phyloP scores from a whole-genome alignment of 2,888 invertebrate genomes.

The Psococerastis gibbosa region DNA sequence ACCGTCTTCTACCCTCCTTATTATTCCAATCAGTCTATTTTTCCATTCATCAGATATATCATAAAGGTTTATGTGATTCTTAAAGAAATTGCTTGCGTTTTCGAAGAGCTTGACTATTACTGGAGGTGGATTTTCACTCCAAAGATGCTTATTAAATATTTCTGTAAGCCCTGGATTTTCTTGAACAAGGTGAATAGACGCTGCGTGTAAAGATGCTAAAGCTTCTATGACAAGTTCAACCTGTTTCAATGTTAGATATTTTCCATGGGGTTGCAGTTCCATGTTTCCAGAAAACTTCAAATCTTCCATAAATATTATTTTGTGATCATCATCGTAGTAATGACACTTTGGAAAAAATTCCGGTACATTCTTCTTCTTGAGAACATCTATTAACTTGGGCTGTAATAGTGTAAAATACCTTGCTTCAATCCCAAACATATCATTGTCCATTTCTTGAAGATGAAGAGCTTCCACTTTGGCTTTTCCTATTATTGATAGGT shows the following conservation, averaged over 20 bases:
- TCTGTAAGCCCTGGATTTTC: background rate
- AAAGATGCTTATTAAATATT: background rate
- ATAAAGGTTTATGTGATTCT: background rate
- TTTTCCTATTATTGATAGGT: background rate
- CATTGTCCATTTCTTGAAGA: background rate
- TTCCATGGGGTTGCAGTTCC: background rate
- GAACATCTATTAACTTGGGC: background rate
- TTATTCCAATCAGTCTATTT: background rate
- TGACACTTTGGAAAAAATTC: background rate
- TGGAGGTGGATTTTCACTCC: background rate
- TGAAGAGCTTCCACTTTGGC: background rate
- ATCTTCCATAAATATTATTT: slow-evolving; percentile 5
- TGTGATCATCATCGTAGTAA: background rate
- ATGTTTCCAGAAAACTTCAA: background rate
- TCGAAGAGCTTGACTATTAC: background rate
- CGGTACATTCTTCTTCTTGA: background rate
- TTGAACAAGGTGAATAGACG: background rate
- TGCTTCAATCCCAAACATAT: background rate
- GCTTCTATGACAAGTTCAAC: background rate
- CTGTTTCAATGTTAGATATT: background rate
- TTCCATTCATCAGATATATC: background rate
- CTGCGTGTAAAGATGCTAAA: background rate
- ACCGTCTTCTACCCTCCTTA: background rate
- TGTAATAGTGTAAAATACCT: background rate
- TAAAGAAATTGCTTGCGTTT: background rate